Conservation (phyloP, 2,888 invertebrate species). For the Drosophila mimica region DNA sequence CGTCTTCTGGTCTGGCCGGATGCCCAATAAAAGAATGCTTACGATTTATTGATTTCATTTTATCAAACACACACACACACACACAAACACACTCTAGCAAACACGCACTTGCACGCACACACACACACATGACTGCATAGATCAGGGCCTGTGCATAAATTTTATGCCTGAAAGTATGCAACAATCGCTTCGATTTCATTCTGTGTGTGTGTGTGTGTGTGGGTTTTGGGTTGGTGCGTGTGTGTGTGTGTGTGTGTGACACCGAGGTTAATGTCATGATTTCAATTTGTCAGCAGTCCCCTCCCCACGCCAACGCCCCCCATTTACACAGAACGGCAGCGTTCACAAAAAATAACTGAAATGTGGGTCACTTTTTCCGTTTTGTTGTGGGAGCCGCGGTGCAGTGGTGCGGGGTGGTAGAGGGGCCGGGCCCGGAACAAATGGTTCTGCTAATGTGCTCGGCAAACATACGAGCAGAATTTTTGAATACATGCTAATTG, state of each 20-base stretch:
- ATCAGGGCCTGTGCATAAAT: slow-evolving; percentile 61
- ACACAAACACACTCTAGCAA: slow-evolving; percentile 6
- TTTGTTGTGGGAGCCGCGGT: background rate
- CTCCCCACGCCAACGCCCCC: background rate
- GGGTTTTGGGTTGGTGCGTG: slow-evolving; percentile 12
- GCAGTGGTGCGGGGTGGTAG: background rate
- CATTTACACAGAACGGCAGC: background rate
- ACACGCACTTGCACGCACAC: slow-evolving; percentile 3
- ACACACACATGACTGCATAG: slow-evolving; percentile 27
- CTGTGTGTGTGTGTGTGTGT: slow-evolving; percentile 2
- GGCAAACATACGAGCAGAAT: slow-evolving; percentile 39
- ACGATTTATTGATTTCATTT: slow-evolving; percentile 78
- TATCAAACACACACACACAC: slow-evolving; percentile 39
- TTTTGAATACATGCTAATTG: slow-evolving; percentile 61
- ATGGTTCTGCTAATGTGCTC: slow-evolving; percentile 45
- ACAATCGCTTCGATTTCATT: slow-evolving; percentile 41
- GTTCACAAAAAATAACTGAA: slow-evolving; percentile 22
- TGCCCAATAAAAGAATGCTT: slow-evolving; percentile 62
- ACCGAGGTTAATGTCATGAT: slow-evolving; percentile 68
- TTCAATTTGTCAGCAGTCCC: slow-evolving; percentile 63
- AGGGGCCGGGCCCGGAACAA: slow-evolving; percentile 4
- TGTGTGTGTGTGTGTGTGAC: slow-evolving; percentile 19
- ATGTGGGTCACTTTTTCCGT: slow-evolving; percentile 52
- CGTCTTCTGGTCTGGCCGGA: slow-evolving; percentile 41
- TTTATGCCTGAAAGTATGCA: slow-evolving; percentile 73